Evolutionary conservation across 1,140 invertebrate species (phyloP), one percentile per base, ranked within the genome.

Genomic region (Aporrectodea caliginosa): DNA sequence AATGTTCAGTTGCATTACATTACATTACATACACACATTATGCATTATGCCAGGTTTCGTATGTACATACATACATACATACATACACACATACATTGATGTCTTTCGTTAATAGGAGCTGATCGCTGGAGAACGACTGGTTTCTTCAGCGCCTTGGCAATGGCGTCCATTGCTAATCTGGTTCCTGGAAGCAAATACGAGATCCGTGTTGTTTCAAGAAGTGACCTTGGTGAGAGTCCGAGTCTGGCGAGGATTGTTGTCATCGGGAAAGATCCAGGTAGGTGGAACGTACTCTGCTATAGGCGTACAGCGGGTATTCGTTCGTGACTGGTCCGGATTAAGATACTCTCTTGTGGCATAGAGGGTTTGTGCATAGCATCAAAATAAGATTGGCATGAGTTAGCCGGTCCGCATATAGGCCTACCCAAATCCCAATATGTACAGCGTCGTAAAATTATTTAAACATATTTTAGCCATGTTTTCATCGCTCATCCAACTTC

Each of bases 41-140:
- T 71, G 32, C 29, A 30, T n/a, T n/a, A n/a, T n/a, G n/a, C n/a
- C n/a, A n/a, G n/a, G n/a, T n/a, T n/a, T n/a, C 1, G 29, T 81
- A 85, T 85, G 78, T n/a, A 82, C 84, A 1, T 81, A 82, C 69
- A 75, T 85, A 14, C 81, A 80, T 35, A 84, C 84, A 80, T 79
- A 83, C 80, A 84, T 83, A 81, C 78, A 81, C 74, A 33, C 77
- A 30, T 80, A 84, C n/a, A n/a, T n/a, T n/a, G n/a, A n/a, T n/a
- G n/a, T n/a, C n/a, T n/a, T n/a, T 22, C 82, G 83, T 73, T 76
- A 16, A 74, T 35, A 81, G 76, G 80, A 12, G 32, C 31, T n/a
- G 33, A 78, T 16, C 16, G 76, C 0, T 80, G 79, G 79, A 70
- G 69, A 16, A 30, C 74, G 0, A 77, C 79, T n/a, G 58, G 35